Conservation (phyloP, 2,888 invertebrate species). For the Silvanus unidentatus region DNA sequence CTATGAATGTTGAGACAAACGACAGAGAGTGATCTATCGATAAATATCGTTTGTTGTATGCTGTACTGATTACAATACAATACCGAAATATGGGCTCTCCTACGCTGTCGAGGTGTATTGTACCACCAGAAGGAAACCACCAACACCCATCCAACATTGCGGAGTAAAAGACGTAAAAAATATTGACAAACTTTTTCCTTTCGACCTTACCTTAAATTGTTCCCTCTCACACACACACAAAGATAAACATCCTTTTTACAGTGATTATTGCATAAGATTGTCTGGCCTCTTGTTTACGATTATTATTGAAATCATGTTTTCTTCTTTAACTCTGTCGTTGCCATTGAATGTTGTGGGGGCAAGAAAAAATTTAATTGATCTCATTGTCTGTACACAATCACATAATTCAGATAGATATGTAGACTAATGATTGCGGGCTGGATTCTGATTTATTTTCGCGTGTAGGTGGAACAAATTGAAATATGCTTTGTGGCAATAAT, state of each 20-base stretch:
- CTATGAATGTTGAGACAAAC: too few species aligned
- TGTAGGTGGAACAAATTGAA: conserved; percentile 1
- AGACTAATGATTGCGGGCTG: neutral
- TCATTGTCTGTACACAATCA: too few species aligned
- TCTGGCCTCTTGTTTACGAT: neutral
- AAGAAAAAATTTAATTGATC: too few species aligned
- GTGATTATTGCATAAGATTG: conserved; percentile 1
- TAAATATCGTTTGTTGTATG: too few species aligned
- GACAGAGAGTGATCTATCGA: too few species aligned
- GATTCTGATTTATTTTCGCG: neutral
- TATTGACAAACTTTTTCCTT: neutral
- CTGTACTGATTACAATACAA: neutral
- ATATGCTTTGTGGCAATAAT: neutral
- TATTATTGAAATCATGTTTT: neutral
- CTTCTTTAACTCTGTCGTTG: neutral
- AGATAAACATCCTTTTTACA: neutral
- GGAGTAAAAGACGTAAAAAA: too few species aligned
- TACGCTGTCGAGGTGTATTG: neutral
- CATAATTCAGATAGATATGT: neutral
- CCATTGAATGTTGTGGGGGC: neutral
- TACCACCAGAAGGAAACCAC: neutral
- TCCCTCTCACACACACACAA: neutral
- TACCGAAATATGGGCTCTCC: conserved; percentile 2
- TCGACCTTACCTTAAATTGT: conserved; percentile 3
- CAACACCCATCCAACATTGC: neutral